Evolutionary conservation across 2,797 vertebrate genomes (phyloP), one percentile per base, ranked within the genome.

Genomic region (Myotis vivesi): DNA sequence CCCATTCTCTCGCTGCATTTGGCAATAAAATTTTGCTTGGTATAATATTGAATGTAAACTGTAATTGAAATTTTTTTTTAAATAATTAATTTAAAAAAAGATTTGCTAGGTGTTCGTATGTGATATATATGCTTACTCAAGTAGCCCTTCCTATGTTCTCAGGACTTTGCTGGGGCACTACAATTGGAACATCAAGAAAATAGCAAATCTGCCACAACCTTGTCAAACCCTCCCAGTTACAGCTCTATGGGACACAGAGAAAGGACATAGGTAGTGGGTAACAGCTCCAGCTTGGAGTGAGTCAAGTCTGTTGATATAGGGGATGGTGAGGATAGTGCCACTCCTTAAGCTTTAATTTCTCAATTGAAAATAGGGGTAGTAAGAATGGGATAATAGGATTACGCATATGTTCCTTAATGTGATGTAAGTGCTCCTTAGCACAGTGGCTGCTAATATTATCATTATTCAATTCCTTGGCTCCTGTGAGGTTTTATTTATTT

Each of bases 271-370:
- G 73, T 1, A 15, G 13, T 23, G 15, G n/a, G 28, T 41, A 46
- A 76, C 30, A 77, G 30, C n/a, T 20, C 38, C 55, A 28, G 22
- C 17, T 6, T 80, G 6, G 55, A 87, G 64, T 16, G n/a, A 87
- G 20, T 79, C 44, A 66, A 41, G 79, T 22, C 53, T 55, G 46
- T 13, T 53, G 36, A 62, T 12, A 1, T 33, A 5, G 44, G 33
- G 22, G n/a, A 53, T 8, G 36, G 5, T 30, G 64, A 17, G 22
- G 36, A 30, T 22, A 41, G n/a, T 69, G 28, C 28, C 73, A 36
- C 75, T 84, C 46, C 55, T 91, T 69, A 51, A 76, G 30, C 62
- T 92, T 83, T 88, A 66, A 75, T 91, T 71, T 94, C 20, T 73
- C 69, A 46, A 1, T 19, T 94, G 44, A 91, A 76, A 91, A 36